Base-by-base conservation (phyloP, 2,113 vertebrate genomes). In the Columba livia region DNA sequence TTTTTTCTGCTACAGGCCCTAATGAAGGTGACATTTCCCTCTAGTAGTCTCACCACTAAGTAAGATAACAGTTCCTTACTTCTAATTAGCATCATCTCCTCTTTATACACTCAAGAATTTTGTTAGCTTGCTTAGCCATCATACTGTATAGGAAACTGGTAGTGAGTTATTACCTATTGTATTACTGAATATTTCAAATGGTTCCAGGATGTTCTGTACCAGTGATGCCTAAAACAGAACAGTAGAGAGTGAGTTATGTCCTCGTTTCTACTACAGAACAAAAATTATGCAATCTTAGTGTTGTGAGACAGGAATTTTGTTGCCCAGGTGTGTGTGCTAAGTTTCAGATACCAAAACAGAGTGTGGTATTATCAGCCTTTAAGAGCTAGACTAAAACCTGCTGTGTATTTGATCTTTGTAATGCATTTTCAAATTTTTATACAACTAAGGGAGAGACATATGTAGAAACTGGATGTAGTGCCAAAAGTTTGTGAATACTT, bases 341-440 rank as follows among this genome's bases (percentile, higher is more conserved):
- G 3, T 60, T 83, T 31, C 62, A 57, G 44, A 18, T 21, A 75
- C 4, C 44, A 65, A 34, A 65, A 25, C 21, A 80, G 36, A 70
- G 36, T 0, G 0, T 0, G 1, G 12, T 64, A 40, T 29, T 31
- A 32, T 47, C 23, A 60, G 38, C n/a, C 25, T 70, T 40, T 54
- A 48, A 54, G n/a, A 71, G 50, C 44, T 60, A 32, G 18, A 60
- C 48, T 60, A 40, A 10, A 73, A 47, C 17, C 16, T 57, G 31
- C 21, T 82, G 34, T 21, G 23, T 66, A 42, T 29, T 19, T 56
- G 17, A 67, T 26, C 31, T 66, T 50, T 56, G 26, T 44, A 44
- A 78, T 11, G 21, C 38, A 18, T 53, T 65, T 75, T 25, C 47
- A 44, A 28, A 44, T 50, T 83, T 56, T 56, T 38, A 87, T 26